Base-by-base conservation (phyloP, 2,113 vertebrate genomes). In the Anser cygnoides region DNA sequence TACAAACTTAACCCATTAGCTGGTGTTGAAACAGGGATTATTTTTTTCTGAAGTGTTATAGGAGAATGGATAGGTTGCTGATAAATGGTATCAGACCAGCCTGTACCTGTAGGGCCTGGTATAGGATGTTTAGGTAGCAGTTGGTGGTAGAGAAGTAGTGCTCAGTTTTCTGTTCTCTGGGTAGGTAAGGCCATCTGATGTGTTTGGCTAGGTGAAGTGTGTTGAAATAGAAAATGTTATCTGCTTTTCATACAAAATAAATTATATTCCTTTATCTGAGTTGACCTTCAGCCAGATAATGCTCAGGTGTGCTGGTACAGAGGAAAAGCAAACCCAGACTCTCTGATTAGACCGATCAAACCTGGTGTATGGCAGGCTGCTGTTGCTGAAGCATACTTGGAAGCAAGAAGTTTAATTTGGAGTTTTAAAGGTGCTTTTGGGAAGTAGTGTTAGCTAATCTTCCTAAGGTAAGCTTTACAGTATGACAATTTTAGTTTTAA, bases 51-150 rank as follows among this genome's bases (percentile, higher is more conserved):
- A 46, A 52, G 29, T n/a, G 18, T 84, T 61, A 28, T 41, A 23
- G 46, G 44, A 21, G 6, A 31, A 8, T 54, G n/a, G 72, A 44
- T 77, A 66, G 50, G 50, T 59, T 83, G 22, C 33, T 11, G 11
- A 4, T 10, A 67, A 66, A 41, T 25, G 21, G 3, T 59, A 29
- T 29, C 0, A 0, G 25, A 54, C 49, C 62, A 90, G 65, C 37
- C 43, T 72, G 0, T 82, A 10, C 37, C 84, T 85, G 46, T 6
- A 65, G 54, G 61, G 19, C 71, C 54, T 86, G 54, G 25, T 79
- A 0, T 2, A 1, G n/a, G 44, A 31, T 86, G 55, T 16, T 83
- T 52, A 20, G 49, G 49, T n/a, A 33, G 85, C 49, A 10, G n/a
- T 62, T 26, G 58, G 14, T 70, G 46, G 17, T 11, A 23, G 52